Conservation (phyloP, 2,113 vertebrate genomes). For the Pithys albifrons region DNA sequence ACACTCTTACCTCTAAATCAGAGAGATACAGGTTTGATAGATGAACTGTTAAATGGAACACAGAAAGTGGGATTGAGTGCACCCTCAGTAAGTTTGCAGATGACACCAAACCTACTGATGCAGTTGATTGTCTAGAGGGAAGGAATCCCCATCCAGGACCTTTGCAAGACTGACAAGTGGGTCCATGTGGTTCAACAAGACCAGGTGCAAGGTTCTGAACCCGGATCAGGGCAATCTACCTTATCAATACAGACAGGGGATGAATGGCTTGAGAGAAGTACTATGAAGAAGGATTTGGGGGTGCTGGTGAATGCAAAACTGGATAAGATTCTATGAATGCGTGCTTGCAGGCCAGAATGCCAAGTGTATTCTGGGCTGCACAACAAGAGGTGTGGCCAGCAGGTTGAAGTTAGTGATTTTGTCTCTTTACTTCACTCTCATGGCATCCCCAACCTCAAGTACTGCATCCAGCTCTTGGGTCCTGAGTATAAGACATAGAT, state of each 20-base stretch:
- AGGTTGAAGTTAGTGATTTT: background rate
- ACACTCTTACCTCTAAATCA: background rate
- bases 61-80: background rate
- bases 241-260: background rate
- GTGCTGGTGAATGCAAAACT: background rate
- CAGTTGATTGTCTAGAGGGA: background rate
- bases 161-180: background rate
- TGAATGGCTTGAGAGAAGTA: background rate
- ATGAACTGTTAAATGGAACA: background rate
- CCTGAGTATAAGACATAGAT: background rate
- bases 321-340: no score
- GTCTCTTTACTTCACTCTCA: background rate
- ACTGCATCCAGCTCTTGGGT: background rate
- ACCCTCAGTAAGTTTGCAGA: background rate
- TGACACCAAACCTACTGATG: background rate
- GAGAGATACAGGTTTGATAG: background rate
- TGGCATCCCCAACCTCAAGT: background rate
- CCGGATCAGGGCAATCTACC: no score
- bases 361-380: background rate
- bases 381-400: accelerated
- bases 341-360: background rate
- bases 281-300: background rate
- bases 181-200: background rate
- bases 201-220: background rate
- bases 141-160: background rate